Evolutionary conservation across 2,113 vertebrate genomes (phyloP).

Genomic region (Alectura lathami): DNA sequence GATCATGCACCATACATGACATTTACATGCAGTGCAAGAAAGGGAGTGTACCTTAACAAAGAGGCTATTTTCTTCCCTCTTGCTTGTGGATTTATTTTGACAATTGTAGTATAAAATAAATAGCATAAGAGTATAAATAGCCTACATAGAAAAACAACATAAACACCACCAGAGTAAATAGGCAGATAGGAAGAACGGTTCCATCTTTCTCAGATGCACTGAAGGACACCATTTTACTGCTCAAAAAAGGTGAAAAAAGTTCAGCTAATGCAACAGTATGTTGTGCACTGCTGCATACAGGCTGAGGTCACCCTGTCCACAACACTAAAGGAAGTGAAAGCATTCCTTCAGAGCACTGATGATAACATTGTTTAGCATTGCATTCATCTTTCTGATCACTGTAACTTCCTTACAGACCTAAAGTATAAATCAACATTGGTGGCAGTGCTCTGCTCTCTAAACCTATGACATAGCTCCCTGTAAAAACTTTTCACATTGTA

Average conservation of each 20-base stretch:
- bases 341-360: slow-evolving; percentile 7
- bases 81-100: background rate
- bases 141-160: background rate
- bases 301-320: background rate
- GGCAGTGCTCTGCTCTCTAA: background rate
- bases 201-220: slow-evolving; percentile 31
- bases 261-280: slow-evolving; percentile 61
- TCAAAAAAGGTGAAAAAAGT: slow-evolving; percentile 66
- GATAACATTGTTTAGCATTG: slow-evolving; percentile 51
- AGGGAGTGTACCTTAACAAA: background rate
- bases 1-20: background rate
- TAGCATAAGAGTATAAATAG: background rate
- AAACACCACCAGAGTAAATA: background rate
- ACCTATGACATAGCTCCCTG: background rate
- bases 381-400: slow-evolving; percentile 36
- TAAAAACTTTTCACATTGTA: slow-evolving; percentile 11
- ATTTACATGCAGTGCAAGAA: background rate
- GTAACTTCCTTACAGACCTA: background rate
- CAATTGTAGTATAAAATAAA: background rate
- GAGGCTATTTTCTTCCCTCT: background rate
- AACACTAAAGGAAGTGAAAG: slow-evolving; percentile 41
- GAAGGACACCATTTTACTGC: slow-evolving; percentile 56
- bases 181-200: background rate
- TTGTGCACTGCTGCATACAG: slow-evolving; percentile 3
- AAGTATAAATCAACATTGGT: background rate